Evolutionary conservation across 2,888 invertebrate genomes (phyloP).

Genomic region (Cerceris ruficornis): DNA sequence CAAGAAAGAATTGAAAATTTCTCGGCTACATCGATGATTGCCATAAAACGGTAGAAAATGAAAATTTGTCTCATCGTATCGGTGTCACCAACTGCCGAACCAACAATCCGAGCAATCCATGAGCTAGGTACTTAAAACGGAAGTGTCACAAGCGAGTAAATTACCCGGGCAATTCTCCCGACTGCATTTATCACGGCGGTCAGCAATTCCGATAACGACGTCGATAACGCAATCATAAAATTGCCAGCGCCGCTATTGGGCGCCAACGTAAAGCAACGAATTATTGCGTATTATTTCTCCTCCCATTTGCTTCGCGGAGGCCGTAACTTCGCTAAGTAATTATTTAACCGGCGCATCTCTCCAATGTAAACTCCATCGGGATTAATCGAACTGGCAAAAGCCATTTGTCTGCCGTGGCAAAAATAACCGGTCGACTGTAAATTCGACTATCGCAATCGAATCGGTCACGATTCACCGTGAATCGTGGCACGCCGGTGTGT

Average conservation of each 20-base stretch:
- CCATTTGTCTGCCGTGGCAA: conserved; percentile 36
- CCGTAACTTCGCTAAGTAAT: conserved; percentile 50
- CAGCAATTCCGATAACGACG: conserved; percentile 42
- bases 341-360: conserved; percentile 53
- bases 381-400: conserved; percentile 43
- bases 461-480: conserved; percentile 44
- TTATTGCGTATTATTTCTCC: conserved; percentile 40
- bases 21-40: no score
- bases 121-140: neutral
- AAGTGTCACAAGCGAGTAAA: conserved; percentile 22
- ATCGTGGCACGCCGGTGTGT: conserved; percentile 12
- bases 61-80: neutral
- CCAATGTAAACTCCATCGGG: conserved; percentile 43
- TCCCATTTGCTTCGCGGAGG: conserved; percentile 16
- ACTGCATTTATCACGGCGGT: conserved; percentile 39
- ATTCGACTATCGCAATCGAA: conserved; percentile 46
- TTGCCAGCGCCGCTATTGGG: conserved; percentile 12
- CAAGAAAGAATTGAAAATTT: no score
- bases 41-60: no score
- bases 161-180: conserved; percentile 28
- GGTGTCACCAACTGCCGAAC: neutral
- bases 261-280: conserved; percentile 33
- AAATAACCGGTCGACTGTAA: conserved; percentile 32
- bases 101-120: conserved; percentile 13
- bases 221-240: conserved; percentile 47